Evolutionary conservation across 2,797 vertebrate species (phyloP).

Genomic region (Gymnoscopelus microlampas): DNA sequence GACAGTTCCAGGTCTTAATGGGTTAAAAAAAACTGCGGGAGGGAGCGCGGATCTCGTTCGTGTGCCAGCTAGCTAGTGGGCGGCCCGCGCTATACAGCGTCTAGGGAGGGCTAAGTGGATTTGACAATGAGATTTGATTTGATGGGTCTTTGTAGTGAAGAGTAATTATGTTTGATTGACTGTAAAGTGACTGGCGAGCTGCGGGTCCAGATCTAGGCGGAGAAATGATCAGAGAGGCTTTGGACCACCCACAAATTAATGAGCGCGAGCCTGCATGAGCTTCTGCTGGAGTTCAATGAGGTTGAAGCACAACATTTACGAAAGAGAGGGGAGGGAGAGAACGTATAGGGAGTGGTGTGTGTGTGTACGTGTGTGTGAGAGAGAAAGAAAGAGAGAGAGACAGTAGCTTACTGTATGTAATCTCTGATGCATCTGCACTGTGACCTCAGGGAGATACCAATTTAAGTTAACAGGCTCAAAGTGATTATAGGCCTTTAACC

Average conservation of each 20-base stretch:
- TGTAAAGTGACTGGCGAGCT: slow-evolving; percentile 75
- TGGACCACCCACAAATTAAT: slow-evolving; percentile 79
- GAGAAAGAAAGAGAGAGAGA: slow-evolving; percentile 15
- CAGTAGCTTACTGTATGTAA: slow-evolving; percentile 10
- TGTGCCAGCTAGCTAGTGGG: slow-evolving; percentile 58
- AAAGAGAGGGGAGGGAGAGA: slow-evolving; percentile 29
- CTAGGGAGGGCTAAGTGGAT: slow-evolving; percentile 69
- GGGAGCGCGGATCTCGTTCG: slow-evolving; percentile 46
- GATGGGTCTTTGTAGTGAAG: slow-evolving; percentile 68
- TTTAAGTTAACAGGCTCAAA: slow-evolving; percentile 67
- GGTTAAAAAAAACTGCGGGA: slow-evolving; percentile 38
- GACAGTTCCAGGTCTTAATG: too few species aligned
- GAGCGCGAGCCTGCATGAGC: slow-evolving; percentile 66
- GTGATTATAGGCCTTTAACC: too few species aligned
- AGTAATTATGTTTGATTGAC: slow-evolving; percentile 83
- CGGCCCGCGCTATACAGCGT: slow-evolving; percentile 36
- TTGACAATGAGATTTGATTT: slow-evolving; percentile 73
- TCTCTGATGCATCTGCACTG: slow-evolving; percentile 62
- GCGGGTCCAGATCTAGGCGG: slow-evolving; percentile 67
- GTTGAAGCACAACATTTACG: slow-evolving; percentile 39
- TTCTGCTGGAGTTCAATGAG: slow-evolving; percentile 54
- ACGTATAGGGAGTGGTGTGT: slow-evolving; percentile 16
- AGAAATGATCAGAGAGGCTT: slow-evolving; percentile 70
- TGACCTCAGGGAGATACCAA: slow-evolving; percentile 57
- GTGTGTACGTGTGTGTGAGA: slow-evolving; percentile 5